Base-by-base conservation (phyloP, 1,140 invertebrate genomes). In the Drosophila lacteicornis region DNA sequence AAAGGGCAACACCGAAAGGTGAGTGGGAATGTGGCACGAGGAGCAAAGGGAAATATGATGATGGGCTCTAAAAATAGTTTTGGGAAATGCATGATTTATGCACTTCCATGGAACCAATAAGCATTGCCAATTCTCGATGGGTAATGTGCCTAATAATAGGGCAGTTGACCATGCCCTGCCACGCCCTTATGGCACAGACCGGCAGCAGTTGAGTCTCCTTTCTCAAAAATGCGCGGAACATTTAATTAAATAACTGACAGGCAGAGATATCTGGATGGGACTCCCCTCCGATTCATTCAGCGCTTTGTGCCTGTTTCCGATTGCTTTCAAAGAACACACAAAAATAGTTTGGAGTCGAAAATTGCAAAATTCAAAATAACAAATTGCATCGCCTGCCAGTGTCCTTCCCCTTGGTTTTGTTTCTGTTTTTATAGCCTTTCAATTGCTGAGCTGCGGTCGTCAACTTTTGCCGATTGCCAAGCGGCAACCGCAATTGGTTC, bases 351-450 rank as follows among this genome's bases (percentile, higher is more conserved):
- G 46, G 76, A 59, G 46, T 80, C 67, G 77, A 80, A 88, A 88
- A 88, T 84, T 80, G 84, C 77, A 78, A 84, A 87, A 88, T 87
- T 84, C 80, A 87, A 88, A 87, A 88, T 87, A 87, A 87, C 84
- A 87, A 87, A 87, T 87, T 87, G 84, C 80, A 84, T 88, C 56
- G 77, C 55, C 40, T 68, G 70, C 49, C 33, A 68, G 57, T 70
- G 58, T 55, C 68, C 51, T 67, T 57, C 42, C 11, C 49, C 57
- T 62, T 51, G 50, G 30, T 63, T 40, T 63, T 83, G 70, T 51
- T 70, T 22, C 47, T 62, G 50, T 62, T 81, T 69, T 76, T 58
- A 68, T 71, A 80, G 80, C 47, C 63, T 61, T 74, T 86, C 67
- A 67, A 68, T 79, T 30, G 77, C 69, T 47, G 66, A 27, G 50